Conservation (phyloP, 2,113 vertebrate genomes). For the Onychostoma macrolepis region DNA sequence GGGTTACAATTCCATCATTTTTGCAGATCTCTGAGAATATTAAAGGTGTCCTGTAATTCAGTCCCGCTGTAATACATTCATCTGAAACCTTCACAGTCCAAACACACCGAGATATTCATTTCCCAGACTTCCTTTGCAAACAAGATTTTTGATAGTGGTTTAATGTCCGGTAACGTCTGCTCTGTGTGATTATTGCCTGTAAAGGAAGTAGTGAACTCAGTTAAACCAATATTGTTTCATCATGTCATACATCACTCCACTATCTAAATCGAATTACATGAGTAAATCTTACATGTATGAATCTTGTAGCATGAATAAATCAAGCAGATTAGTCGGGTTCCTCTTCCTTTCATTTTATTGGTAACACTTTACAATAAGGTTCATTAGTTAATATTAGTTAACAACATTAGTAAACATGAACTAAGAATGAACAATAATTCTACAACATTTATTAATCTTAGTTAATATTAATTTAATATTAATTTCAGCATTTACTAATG, state of each 20-base stretch:
- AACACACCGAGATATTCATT: background rate
- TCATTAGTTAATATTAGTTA: no score
- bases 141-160: constrained; percentile 10
- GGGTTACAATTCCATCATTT: background rate
- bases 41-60: background rate
- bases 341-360: background rate
- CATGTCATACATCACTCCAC: background rate
- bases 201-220: constrained; percentile 1
- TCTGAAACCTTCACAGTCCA: background rate
- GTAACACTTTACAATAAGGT: no score
- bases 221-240: constrained; percentile 3
- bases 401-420: no score
- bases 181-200: background rate
- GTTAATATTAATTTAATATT: no score
- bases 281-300: background rate
- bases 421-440: no score
- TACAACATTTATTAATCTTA: no score
- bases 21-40: constrained; percentile 3
- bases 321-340: background rate
- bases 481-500: no score
- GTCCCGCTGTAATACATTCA: background rate
- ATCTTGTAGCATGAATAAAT: background rate
- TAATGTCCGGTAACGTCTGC: background rate
- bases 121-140: constrained; percentile 4
- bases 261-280: constrained; percentile 1